These are phyloP conservation scores for Coendou prehensilis DNA, from an alignment of 2,797 vertebrate genomes.

Conservation along the genomic window DNA sequence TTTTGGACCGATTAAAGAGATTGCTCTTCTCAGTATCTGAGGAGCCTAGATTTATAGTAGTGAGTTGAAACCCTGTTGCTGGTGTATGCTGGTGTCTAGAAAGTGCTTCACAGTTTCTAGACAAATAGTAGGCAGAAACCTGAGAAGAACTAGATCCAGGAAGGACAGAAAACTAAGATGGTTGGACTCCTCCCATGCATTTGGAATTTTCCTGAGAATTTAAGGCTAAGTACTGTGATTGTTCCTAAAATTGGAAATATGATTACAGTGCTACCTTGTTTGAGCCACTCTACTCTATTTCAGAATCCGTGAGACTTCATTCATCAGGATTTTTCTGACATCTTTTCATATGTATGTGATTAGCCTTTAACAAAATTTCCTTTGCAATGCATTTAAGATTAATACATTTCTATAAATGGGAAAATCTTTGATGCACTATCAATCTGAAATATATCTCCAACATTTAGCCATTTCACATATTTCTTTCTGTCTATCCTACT, in stretches of 20 bases:
- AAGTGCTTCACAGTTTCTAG: not conserved
- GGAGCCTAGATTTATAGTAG: not conserved
- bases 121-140: not conserved
- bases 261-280: fast-evolving
- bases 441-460: not conserved
- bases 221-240: not conserved
- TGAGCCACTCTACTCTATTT: fast-evolving
- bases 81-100: not conserved
- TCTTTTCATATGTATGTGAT: not conserved
- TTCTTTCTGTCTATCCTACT: not conserved
- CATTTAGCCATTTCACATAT: not conserved
- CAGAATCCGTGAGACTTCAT: not conserved
- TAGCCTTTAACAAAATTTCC: not conserved
- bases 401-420: not conserved
- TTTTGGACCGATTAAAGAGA: not conserved
- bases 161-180: not conserved
- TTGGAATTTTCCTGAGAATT: not conserved
- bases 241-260: not conserved
- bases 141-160: not conserved
- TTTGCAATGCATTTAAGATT: not conserved
- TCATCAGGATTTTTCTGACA: not conserved
- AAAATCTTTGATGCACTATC: not conserved
- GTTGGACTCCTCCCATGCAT: not conserved
- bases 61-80: fast-evolving
- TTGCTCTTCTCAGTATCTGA: not conserved